phyloP scores from a whole-genome alignment of 2,113 vertebrate genomes.

The Crotophaga sulcirostris region DNA sequence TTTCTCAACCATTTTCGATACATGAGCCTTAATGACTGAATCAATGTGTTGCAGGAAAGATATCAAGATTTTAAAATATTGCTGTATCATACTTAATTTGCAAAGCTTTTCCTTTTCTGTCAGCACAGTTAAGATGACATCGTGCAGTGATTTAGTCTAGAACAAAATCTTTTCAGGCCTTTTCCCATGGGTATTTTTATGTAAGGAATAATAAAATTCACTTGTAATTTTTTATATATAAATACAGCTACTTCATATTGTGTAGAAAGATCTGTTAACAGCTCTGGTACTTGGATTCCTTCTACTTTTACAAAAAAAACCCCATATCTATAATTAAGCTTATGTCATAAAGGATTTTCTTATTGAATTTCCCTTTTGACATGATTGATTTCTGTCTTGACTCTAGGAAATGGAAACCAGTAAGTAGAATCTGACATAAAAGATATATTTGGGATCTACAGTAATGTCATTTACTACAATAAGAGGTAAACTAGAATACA shows the following conservation, averaged over 20 bases:
- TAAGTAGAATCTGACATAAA: conserved; percentile 62
- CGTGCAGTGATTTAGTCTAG: conserved; percentile 12
- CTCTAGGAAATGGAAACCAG: conserved; percentile 69
- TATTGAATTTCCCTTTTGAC: conserved; percentile 70
- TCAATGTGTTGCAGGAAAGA: conserved; percentile 19
- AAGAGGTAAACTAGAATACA: conserved; percentile 38
- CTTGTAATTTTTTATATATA: not conserved
- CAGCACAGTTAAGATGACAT: conserved; percentile 9
- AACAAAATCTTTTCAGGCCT: conserved; percentile 29
- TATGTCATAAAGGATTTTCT: conserved; percentile 61
- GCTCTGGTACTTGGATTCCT: conserved; percentile 40
- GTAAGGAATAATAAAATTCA: conserved; percentile 48
- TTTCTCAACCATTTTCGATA: not conserved
- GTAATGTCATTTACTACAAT: conserved; percentile 54
- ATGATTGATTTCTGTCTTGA: conserved; percentile 73
- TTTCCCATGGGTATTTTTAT: conserved; percentile 10
- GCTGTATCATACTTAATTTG: conserved; percentile 34
- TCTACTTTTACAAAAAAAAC: conserved; percentile 57
- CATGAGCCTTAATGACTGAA: conserved; percentile 18
- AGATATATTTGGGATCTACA: conserved; percentile 54
- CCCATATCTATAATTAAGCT: conserved; percentile 63
- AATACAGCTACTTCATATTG: conserved; percentile 32
- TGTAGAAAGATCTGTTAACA: conserved; percentile 1
- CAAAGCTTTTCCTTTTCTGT: conserved; percentile 28
- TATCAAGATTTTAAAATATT: conserved; percentile 53